A percentile compares a stretch with the other conserved stretches of the same genome.
phyloP scores from a whole-genome alignment of 2,888 invertebrate genomes.

The Mechanitis mazaeus region DNA sequence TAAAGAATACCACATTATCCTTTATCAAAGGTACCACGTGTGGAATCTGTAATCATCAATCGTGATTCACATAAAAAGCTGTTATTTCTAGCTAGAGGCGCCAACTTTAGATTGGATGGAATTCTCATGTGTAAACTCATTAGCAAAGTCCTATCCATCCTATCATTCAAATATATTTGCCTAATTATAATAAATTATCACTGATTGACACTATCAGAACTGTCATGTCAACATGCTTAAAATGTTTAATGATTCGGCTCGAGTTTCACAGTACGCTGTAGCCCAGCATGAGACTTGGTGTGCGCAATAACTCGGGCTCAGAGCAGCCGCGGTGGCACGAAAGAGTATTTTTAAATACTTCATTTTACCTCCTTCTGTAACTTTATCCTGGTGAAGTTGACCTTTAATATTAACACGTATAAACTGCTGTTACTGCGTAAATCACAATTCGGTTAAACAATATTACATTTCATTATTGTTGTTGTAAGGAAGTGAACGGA shows the following conservation, averaged over 20 bases:
- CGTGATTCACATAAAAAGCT: constrained; percentile 40
- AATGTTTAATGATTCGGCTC: constrained; percentile 10
- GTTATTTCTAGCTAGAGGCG: constrained; percentile 66
- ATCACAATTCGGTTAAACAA: constrained; percentile 25
- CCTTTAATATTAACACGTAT: constrained; percentile 42
- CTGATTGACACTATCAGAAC: not conserved
- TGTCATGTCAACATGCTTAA: constrained; percentile 4
- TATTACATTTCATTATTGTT: constrained; percentile 28
- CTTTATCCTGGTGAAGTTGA: constrained; percentile 48
- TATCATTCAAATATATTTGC: constrained; percentile 40
- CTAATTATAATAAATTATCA: not conserved
- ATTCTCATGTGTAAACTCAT: constrained; percentile 50
- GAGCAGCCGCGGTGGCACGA: constrained; percentile 20
- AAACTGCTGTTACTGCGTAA: constrained; percentile 27
- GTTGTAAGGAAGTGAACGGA: constrained; percentile 24
- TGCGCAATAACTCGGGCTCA: constrained; percentile 12
- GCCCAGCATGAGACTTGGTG: constrained; percentile 11
- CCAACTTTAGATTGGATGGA: constrained; percentile 65
- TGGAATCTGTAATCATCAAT: constrained; percentile 1
- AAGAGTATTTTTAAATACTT: constrained; percentile 15
- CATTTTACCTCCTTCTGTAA: constrained; percentile 33
- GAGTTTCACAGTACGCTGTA: constrained; percentile 8
- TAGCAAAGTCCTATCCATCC: not conserved
- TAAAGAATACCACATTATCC: not conserved
- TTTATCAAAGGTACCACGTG: not conserved